Evolutionary conservation across 2,888 invertebrate species (phyloP).

Genomic region (Parnassius glacialis): DNA sequence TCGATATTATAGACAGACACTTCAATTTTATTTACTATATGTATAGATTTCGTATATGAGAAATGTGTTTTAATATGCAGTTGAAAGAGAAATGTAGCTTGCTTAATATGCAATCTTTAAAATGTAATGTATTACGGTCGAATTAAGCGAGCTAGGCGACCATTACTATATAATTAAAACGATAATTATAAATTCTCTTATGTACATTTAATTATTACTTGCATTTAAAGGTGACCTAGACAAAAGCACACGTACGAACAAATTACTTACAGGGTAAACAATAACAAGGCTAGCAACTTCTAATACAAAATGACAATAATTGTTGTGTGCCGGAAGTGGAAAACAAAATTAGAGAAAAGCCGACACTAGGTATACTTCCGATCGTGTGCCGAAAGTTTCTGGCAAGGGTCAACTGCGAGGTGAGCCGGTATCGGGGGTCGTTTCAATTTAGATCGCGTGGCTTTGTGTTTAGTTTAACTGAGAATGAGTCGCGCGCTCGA

Average conservation of each 20-base stretch:
- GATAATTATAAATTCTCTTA: background rate
- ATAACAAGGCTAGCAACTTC: constrained; percentile 10
- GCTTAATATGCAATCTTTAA: no score
- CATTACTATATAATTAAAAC: no score
- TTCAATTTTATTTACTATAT: no score
- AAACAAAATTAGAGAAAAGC: constrained; percentile 6
- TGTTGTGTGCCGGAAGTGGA: constrained; percentile 14
- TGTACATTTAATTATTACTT: constrained; percentile 4
- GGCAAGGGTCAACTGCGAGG: constrained; percentile 17
- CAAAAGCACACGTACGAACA: constrained; percentile 2
- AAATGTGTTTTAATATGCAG: no score
- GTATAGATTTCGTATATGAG: no score
- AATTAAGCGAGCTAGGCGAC: no score
- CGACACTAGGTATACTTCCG: constrained; percentile 12
- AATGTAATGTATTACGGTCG: no score
- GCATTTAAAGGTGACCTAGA: constrained; percentile 12
- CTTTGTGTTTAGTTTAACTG: no score
- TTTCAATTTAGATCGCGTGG: background rate
- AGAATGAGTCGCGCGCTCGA: no score
- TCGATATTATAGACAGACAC: no score
- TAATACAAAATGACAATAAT: constrained; percentile 1
- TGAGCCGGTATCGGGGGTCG: constrained; percentile 5
- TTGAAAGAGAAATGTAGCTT: no score
- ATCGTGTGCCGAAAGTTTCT: constrained; percentile 18
- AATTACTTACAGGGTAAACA: constrained; percentile 1